phyloP scores from a whole-genome alignment of 2,797 vertebrate species.

The Rachycentron canadum region DNA sequence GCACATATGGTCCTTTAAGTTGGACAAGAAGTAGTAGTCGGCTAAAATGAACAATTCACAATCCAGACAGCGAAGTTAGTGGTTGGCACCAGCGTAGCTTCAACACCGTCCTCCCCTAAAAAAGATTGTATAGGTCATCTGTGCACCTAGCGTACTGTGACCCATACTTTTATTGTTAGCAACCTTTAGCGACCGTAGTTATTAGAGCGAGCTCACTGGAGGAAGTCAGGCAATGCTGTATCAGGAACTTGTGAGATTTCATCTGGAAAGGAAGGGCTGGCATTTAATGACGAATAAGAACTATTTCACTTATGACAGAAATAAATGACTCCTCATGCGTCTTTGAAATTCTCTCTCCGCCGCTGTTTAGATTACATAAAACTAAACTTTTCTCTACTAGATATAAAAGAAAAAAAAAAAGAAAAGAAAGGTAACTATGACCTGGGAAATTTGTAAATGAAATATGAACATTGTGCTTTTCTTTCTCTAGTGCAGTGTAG shows the following conservation, averaged over 20 bases:
- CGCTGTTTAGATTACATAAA: neutral
- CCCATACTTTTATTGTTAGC: neutral
- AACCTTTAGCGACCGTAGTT: neutral
- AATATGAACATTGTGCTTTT: no score
- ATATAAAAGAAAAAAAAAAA: neutral
- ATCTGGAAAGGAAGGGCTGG: neutral
- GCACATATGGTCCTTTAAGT: no score
- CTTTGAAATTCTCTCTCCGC: no score
- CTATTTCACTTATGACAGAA: neutral
- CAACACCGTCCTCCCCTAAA: neutral
- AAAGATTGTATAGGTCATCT: neutral
- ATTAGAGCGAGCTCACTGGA: no score
- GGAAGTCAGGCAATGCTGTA: no score
- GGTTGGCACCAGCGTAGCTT: no score
- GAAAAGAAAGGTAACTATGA: no score
- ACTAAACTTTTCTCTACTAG: neutral
- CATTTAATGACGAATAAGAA: neutral
- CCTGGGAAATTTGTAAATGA: no score
- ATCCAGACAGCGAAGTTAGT: no score
- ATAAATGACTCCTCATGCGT: neutral
- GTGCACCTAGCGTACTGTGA: no score
- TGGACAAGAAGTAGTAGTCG: neutral
- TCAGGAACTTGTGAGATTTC: neutral
- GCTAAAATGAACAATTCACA: conserved; percentile 6
- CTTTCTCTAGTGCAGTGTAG: no score